Evolutionary conservation across 2,797 vertebrate genomes (phyloP).

Genomic region (Sebastes ruberrimus): DNA sequence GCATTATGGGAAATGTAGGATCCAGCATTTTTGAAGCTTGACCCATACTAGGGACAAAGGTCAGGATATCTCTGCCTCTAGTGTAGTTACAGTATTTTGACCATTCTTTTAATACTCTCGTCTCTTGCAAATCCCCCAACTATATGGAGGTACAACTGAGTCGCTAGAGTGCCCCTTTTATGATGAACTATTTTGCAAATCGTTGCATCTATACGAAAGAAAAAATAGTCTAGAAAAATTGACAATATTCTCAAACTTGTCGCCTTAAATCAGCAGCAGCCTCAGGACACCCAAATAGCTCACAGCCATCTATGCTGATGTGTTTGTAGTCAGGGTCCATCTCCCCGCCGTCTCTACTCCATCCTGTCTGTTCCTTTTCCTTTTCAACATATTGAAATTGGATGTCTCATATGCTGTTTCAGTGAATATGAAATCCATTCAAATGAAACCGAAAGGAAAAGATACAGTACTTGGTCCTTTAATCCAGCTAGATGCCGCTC

Average conservation of each 20-base stretch:
- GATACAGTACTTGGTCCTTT: constrained; percentile 54
- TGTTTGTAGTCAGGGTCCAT: constrained; percentile 16
- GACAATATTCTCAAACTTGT: background rate
- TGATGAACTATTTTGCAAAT: background rate
- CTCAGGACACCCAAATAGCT: background rate
- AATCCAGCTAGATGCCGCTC: constrained; percentile 49
- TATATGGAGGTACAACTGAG: background rate
- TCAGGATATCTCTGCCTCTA: background rate
- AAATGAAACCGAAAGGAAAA: constrained; percentile 61
- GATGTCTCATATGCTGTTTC: constrained; percentile 48
- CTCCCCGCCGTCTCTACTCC: background rate
- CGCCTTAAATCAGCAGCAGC: background rate
- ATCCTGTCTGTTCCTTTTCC: background rate
- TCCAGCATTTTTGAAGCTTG: background rate
- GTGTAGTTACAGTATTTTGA: background rate
- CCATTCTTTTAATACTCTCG: background rate
- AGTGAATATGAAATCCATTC: constrained; percentile 66
- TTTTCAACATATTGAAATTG: constrained; percentile 49
- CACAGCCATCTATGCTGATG: constrained; percentile 1
- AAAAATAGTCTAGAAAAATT: background rate
- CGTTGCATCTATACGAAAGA: background rate
- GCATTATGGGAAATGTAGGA: background rate
- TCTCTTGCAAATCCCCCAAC: background rate
- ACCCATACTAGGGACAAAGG: background rate
- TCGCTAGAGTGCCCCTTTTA: background rate